These are phyloP conservation scores for Eublepharis macularius DNA, from an alignment of 2,113 vertebrate genomes.

Conservation along the genomic window DNA sequence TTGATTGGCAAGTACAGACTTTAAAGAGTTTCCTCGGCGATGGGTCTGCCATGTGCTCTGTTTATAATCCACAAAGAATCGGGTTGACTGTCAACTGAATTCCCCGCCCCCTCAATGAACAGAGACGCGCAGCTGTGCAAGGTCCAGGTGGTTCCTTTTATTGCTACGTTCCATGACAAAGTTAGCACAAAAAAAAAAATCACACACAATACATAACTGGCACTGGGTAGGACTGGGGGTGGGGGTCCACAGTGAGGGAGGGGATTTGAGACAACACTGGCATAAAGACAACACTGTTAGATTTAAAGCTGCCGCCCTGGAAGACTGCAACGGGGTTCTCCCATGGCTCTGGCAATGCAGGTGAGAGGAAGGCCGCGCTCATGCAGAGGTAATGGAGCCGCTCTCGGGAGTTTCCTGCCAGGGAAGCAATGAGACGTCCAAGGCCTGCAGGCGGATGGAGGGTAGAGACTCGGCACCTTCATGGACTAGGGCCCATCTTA, in stretches of 20 bases:
- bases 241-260: not conserved
- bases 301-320: conserved; percentile 29
- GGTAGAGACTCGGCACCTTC: not conserved
- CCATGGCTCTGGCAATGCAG: not conserved
- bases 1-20: not conserved
- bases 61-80: not conserved
- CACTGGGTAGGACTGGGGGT: not conserved
- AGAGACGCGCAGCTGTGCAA: conserved; percentile 1
- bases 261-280: not conserved
- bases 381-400: not conserved
- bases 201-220: conserved; percentile 7
- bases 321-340: not conserved
- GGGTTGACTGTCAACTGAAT: not conserved
- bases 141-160: conserved; percentile 31
- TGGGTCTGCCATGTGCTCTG: not conserved
- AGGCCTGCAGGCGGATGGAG: not conserved
- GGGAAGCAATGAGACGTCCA: not conserved
- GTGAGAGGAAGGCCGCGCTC: not conserved
- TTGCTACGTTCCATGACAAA: conserved; percentile 36
- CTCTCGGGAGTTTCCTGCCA: no score
- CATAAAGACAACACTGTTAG: conserved; percentile 6
- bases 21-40: not conserved
- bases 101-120: not conserved
- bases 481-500: not conserved
- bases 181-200: not conserved